Evolutionary conservation across 1,140 invertebrate genomes (phyloP), one percentile per base, ranked within the genome.

Genomic region (Drosophila bifasciata): DNA sequence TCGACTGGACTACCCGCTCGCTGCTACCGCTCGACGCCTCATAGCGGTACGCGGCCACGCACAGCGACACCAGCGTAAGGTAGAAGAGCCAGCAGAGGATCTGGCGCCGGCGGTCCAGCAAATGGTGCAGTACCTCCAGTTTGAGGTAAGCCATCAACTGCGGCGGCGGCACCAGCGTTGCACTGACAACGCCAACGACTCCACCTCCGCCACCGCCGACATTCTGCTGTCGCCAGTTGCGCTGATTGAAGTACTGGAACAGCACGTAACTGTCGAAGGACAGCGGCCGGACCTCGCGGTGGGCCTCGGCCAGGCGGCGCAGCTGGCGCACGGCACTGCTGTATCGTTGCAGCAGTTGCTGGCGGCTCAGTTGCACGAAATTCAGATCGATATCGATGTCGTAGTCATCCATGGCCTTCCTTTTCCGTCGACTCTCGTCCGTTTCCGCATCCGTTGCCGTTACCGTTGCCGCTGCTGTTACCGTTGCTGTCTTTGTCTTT

Each of bases 1-100:
- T 91, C 0, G 92, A 90, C 73, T 93, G 93, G 1, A 93, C 92
- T 62, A 93, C 92, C 36, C 92, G 81, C 16, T 62, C 62, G 32
- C 23, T 83, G 76, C 15, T 43, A 13, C 32, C 32, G 8, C 92
- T 83, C 13, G 92, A 83, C 50, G 92, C 91, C 68, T 90, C 88
- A 16, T 90, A 79, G 0, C 85, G 81, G 57, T 91, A 91, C 5
- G 86, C 86, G 17, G 70, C 89, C 3, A 91, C 73, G 48, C 81
- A 89, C 0, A 90, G 59, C 23, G 86, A 84, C 19, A 79, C 63
- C 5, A 91, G 36, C 0, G 80, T 73, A 0, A 91, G 43, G 19
- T 91, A 91, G 44, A 91, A 90, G 0, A 91, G 16, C 90, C 90
- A 91, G 59, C 84, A 91, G 0, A 91, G 46, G 11, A 91, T 91